Evolutionary conservation across 2,888 invertebrate genomes (phyloP), one percentile per base, ranked within the genome.

Genomic region (Machimus rusticus): DNA sequence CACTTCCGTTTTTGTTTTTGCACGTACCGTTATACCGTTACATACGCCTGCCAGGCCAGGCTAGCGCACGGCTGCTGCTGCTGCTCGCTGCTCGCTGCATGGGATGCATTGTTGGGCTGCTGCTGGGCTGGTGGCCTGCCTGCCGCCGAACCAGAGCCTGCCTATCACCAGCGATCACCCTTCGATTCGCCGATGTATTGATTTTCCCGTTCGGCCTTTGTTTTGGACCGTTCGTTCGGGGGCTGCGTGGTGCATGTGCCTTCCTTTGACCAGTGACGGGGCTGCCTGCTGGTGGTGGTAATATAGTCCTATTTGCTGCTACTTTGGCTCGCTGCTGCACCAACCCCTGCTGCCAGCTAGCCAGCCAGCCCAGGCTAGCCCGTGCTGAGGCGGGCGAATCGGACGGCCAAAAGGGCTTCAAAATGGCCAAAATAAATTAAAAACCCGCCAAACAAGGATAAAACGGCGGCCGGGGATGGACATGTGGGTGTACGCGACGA

Each of bases 381-480:
- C 87, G 37, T 82, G 78, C 51, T 51, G 6, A 51, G 51, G 51
- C 86, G 87, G 87, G 82, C 88, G 88, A 88, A 88, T 88, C 88
- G 87, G 88, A 88, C 87, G 77, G 87, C 86, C 78, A 87, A 76
- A 81, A 57, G 79, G 77, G 87, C 88, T 88, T 88, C 88, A 88
- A 88, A 88, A 88, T 88, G 88, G 88, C 88, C 88, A 88, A 88
- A 88, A 88, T 88, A 87, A 87, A 88, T 88, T 85, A 87, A 88
- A 88, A 88, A 87, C 87, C 87, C 87, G 43, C 87, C 87, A 87
- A 88, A 87, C 74, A 78, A 37, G 78, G 78, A 86, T 78, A 66
- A 86, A 86, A 78, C 66, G 28, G 66, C 66, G 78, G 28, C 76
- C 43, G 51, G 43, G 78, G 79, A 86, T 78, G 86, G 55, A 86